Conservation (phyloP, 2,113 vertebrate genomes). For the Brachionichthys hirsutus region DNA sequence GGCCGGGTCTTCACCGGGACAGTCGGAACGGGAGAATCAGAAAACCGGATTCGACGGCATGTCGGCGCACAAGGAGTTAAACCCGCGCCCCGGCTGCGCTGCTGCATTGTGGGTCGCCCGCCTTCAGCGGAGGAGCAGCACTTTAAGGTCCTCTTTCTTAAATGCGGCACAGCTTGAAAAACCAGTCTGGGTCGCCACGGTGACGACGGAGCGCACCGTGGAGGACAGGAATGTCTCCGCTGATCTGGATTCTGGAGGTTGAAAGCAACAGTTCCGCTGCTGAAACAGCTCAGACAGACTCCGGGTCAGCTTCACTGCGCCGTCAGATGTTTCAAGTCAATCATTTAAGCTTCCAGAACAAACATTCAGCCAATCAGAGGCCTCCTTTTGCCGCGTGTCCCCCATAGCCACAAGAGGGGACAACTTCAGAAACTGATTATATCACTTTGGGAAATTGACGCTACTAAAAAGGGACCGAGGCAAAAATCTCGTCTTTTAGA, state of each 20-base stretch:
- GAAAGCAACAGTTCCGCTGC: background rate
- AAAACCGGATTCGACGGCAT: background rate
- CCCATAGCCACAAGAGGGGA: no score
- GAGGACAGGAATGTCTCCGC: slow-evolving; percentile 63
- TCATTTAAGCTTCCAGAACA: background rate
- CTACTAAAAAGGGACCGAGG: no score
- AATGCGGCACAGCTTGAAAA: slow-evolving; percentile 82
- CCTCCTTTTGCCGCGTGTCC: background rate
- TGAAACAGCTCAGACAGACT: slow-evolving; percentile 11
- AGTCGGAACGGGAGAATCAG: slow-evolving; percentile 13
- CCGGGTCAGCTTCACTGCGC: slow-evolving; percentile 15
- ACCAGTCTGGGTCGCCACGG: slow-evolving; percentile 84
- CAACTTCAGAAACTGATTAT: no score
- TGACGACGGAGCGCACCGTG: slow-evolving; percentile 70
- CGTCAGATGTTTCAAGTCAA: slow-evolving; percentile 10
- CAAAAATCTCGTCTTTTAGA: background rate
- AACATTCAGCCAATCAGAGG: no score
- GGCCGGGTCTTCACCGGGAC: background rate
- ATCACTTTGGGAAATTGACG: no score
- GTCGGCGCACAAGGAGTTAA: slow-evolving; percentile 42
- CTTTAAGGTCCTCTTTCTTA: slow-evolving; percentile 59
- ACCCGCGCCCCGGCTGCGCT: slow-evolving; percentile 37
- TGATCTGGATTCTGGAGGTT: slow-evolving; percentile 31
- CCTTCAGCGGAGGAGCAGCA: slow-evolving; percentile 39
- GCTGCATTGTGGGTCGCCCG: slow-evolving; percentile 38